These are phyloP conservation scores for Procambarus virginalis DNA, from an alignment of 1,140 invertebrate genomes.

Conservation along the genomic window DNA sequence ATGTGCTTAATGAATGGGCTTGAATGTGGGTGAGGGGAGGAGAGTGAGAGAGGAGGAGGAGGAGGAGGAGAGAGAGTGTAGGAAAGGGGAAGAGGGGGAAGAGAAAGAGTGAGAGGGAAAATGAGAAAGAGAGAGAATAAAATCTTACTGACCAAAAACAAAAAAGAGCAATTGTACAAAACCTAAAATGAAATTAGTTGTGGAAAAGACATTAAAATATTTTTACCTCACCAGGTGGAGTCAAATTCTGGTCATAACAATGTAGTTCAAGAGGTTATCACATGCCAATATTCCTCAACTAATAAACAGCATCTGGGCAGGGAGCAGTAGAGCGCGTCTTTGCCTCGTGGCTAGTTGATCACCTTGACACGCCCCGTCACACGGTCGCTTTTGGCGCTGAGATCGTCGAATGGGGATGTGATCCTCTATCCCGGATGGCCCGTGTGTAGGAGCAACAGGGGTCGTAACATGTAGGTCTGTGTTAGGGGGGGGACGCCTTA, in stretches of 20 bases:
- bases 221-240: too few relatives aligned
- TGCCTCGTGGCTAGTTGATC: too few relatives aligned
- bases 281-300: slow-evolving; percentile 15
- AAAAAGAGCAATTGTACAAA: background rate
- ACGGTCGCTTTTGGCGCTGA: background rate
- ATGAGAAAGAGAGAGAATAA: background rate
- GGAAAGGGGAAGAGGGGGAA: background rate
- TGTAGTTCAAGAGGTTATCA: slow-evolving; percentile 21
- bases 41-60: too few relatives aligned
- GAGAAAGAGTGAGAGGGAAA: background rate
- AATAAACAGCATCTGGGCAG: background rate
- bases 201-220: too few relatives aligned
- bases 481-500: background rate
- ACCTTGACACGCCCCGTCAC: background rate
- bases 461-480: slow-evolving; percentile 21
- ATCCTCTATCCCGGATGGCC: background rate
- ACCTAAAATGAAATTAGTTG: slow-evolving; percentile 2
- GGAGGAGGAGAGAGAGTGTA: too few relatives aligned
- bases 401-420: background rate
- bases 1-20: too few relatives aligned
- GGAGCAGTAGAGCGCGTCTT: too few relatives aligned
- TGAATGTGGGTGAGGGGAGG: too few relatives aligned
- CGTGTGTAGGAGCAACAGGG: background rate
- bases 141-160: too few relatives aligned
- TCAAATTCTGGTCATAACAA: background rate